These are phyloP conservation scores for Drosophila mimetica DNA, from an alignment of 2,888 invertebrate genomes.

Conservation along the genomic window DNA sequence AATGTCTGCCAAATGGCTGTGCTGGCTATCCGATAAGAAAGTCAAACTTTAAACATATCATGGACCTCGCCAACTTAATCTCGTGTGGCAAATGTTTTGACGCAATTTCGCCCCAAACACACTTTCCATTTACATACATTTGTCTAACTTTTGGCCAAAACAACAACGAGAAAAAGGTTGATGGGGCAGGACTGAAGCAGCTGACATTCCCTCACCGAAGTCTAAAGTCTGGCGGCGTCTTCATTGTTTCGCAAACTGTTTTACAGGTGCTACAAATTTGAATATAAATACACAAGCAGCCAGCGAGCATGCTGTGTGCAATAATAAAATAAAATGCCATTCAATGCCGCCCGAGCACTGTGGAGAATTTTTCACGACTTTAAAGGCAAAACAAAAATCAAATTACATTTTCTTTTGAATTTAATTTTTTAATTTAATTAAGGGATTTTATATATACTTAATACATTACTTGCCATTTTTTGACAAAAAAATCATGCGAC, in stretches of 20 bases:
- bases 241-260: constrained; percentile 74
- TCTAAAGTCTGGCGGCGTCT: constrained; percentile 53
- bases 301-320: constrained; percentile 60
- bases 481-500: too few relatives aligned
- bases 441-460: background rate
- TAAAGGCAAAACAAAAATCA: background rate
- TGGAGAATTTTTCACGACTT: background rate
- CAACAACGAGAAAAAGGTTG: constrained; percentile 17
- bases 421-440: background rate
- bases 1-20: constrained; percentile 47
- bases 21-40: constrained; percentile 53
- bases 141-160: constrained; percentile 58
- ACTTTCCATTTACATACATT: constrained; percentile 56
- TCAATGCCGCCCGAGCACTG: constrained; percentile 51
- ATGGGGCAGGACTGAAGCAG: constrained; percentile 18
- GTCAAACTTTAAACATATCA: constrained; percentile 61
- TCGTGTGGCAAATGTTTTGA: constrained; percentile 64
- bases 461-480: too few relatives aligned
- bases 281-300: constrained; percentile 70
- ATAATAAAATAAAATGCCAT: constrained; percentile 76
- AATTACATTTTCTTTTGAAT: too few relatives aligned
- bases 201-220: constrained; percentile 43
- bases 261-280: constrained; percentile 78
- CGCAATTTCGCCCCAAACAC: constrained; percentile 52
- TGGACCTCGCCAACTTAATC: constrained; percentile 49